A percentile compares a stretch with the other conserved stretches of the same genome.
phyloP scores from a whole-genome alignment of 2,888 invertebrate genomes.

The Azorinus chamasolen region DNA sequence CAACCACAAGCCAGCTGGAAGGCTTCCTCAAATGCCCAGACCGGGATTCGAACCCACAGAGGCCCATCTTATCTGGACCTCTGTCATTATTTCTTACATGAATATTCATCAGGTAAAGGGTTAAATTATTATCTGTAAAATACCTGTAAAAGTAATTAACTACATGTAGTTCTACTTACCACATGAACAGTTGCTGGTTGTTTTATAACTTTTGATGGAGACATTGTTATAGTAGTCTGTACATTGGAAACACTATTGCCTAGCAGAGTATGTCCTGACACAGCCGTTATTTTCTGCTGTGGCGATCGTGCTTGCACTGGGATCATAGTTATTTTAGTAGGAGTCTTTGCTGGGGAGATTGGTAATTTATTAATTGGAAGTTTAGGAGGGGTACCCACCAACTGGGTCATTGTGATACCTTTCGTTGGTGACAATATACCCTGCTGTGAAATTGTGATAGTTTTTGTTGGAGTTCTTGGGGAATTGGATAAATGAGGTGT shows the following conservation, averaged over 20 bases:
- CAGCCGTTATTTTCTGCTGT: conserved; percentile 90
- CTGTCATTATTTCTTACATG: too few species aligned
- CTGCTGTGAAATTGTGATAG: conserved; percentile 90
- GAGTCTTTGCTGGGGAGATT: conserved; percentile 86
- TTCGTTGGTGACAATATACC: conserved; percentile 81
- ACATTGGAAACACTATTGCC: conserved; percentile 67
- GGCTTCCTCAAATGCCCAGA: too few species aligned
- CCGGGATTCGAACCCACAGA: too few species aligned
- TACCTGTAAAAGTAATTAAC: too few species aligned
- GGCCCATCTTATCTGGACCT: too few species aligned
- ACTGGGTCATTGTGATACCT: conserved; percentile 71
- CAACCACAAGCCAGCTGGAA: too few species aligned
- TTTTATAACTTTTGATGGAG: conserved; percentile 85
- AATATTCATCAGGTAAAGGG: too few species aligned
- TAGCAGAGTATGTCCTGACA: conserved; percentile 71
- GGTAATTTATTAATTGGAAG: conserved; percentile 80
- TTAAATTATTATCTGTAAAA: too few species aligned
- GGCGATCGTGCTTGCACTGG: conserved; percentile 88
- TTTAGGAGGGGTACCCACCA: conserved; percentile 77
- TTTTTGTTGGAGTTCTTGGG: conserved; percentile 87
- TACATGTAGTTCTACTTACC: too few species aligned
- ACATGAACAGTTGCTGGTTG: conserved; percentile 76
- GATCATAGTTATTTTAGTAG: conserved; percentile 87
- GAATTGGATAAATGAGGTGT: conserved; percentile 46
- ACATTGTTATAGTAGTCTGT: conserved; percentile 73